Evolutionary conservation across 1,140 invertebrate species (phyloP).

Genomic region (Drosophila baimaii): DNA sequence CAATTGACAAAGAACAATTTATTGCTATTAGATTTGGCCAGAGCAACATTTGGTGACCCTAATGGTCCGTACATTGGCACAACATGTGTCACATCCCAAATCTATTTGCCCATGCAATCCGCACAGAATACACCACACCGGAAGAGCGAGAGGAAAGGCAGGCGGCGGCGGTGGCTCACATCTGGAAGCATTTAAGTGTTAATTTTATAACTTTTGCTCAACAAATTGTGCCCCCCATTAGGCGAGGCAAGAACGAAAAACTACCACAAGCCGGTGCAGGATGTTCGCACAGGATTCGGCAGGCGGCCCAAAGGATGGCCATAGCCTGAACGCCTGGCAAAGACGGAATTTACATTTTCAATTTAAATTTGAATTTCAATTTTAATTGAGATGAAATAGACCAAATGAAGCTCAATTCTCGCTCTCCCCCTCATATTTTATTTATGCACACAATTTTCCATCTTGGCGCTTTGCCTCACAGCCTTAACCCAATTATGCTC

Average conservation of each 20-base stretch:
- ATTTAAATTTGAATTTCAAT: slow-evolving; percentile 65
- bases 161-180: too few species aligned
- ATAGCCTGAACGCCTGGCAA: neutral
- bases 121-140: neutral
- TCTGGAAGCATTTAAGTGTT: slow-evolving; percentile 71
- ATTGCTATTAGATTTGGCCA: slow-evolving; percentile 61
- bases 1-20: slow-evolving; percentile 66
- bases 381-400: slow-evolving; percentile 47
- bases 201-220: slow-evolving; percentile 55
- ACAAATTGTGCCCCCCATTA: slow-evolving; percentile 37
- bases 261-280: slow-evolving; percentile 27
- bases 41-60: slow-evolving; percentile 35
- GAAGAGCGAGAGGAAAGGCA: neutral
- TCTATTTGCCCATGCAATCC: slow-evolving; percentile 30
- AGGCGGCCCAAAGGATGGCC: slow-evolving; percentile 19
- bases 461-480: slow-evolving; percentile 45
- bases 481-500: slow-evolving; percentile 63
- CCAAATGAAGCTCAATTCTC: slow-evolving; percentile 31
- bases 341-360: slow-evolving; percentile 63
- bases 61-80: slow-evolving; percentile 32
- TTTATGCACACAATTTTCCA: slow-evolving; percentile 36
- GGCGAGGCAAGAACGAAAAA: slow-evolving; percentile 7
- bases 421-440: slow-evolving; percentile 8
- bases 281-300: slow-evolving; percentile 7
- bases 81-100: slow-evolving; percentile 40